Conservation (phyloP, 2,888 invertebrate species). For the Oligia strigilis region DNA sequence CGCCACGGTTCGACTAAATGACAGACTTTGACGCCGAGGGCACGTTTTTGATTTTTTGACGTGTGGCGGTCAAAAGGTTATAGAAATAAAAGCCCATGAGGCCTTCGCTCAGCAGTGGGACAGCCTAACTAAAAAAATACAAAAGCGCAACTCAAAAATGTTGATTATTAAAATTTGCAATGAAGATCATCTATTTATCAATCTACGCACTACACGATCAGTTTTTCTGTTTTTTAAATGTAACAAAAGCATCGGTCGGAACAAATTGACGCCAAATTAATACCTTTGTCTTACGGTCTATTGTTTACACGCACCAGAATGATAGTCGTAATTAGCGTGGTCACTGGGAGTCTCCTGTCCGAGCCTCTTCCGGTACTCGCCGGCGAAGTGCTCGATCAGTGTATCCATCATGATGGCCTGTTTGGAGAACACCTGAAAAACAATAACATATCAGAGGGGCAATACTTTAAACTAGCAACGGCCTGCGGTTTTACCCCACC, state of each 20-base stretch:
- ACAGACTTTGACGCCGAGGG: too few relatives aligned
- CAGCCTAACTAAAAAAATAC: not conserved
- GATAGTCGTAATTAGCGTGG: conserved; percentile 87
- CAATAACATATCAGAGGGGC: not conserved
- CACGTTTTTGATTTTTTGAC: too few relatives aligned
- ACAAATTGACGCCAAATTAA: not conserved
- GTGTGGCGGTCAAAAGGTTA: not conserved
- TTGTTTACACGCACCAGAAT: conserved; percentile 76
- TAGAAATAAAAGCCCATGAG: not conserved
- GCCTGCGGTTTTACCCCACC: too few relatives aligned
- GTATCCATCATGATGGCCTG: conserved; percentile 97
- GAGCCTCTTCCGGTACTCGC: conserved; percentile 92
- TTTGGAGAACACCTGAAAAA: conserved; percentile 91
- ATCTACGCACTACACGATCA: not conserved
- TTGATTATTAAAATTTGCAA: not conserved
- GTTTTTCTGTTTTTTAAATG: not conserved
- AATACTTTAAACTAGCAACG: too few relatives aligned
- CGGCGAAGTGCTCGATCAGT: conserved; percentile 95
- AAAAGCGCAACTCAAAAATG: not conserved
- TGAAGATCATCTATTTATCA: not conserved
- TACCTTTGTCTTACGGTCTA: not conserved
- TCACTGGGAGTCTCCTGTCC: conserved; percentile 89
- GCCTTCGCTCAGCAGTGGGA: too few relatives aligned
- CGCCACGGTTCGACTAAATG: too few relatives aligned
- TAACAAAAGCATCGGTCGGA: not conserved